Percentiles rank a stretch among this genome's conserved stretches.
phyloP scores from a whole-genome alignment of 2,797 vertebrate species.

The Amblyraja radiata region DNA sequence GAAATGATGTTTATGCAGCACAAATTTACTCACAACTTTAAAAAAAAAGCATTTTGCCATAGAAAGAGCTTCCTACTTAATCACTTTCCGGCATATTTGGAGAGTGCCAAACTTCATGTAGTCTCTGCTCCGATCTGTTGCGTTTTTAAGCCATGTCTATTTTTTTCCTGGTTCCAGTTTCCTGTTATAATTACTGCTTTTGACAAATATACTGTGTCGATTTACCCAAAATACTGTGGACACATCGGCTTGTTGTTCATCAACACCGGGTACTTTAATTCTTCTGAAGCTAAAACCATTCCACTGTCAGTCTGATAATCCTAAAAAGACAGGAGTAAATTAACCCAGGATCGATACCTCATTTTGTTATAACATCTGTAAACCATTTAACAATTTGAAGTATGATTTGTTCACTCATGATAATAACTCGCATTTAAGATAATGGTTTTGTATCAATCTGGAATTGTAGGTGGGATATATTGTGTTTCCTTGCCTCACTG shows the following conservation, averaged over 20 bases:
- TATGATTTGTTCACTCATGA: background rate
- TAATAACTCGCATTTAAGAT: background rate
- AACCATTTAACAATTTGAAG: background rate
- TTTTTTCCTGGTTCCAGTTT: background rate
- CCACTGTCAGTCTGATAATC: conserved; percentile 72
- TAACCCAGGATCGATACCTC: background rate
- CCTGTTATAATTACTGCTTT: conserved; percentile 9
- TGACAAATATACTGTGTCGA: conserved; percentile 39
- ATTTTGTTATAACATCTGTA: background rate
- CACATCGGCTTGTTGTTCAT: conserved; percentile 57
- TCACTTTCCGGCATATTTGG: conserved; percentile 3
- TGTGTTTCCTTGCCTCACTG: background rate
- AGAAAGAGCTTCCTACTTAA: conserved; percentile 25
- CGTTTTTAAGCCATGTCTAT: background rate
- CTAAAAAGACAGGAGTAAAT: conserved; percentile 51
- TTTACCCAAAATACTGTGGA: conserved; percentile 57
- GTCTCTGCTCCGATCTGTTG: background rate
- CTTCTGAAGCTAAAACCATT: conserved; percentile 72
- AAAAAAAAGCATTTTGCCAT: background rate
- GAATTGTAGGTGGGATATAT: background rate
- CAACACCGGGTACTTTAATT: conserved; percentile 69
- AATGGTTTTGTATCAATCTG: background rate
- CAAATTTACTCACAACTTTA: background rate
- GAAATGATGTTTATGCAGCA: conserved; percentile 21
- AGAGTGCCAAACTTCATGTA: background rate